Conservation (phyloP, 2,113 vertebrate species). For the Fregetta grallaria region DNA sequence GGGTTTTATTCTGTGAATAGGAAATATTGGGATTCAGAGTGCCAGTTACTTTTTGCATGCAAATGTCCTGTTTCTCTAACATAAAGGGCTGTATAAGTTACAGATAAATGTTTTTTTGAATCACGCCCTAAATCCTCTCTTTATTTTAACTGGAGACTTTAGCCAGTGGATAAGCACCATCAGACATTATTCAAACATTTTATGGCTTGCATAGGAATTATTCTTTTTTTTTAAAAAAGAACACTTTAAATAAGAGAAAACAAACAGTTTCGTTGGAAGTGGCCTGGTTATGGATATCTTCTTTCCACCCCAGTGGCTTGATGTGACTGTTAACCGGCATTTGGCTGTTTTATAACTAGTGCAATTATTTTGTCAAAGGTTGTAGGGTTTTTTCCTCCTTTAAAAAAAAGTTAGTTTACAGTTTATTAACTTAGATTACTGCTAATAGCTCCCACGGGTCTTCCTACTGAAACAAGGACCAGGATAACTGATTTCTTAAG, state of each 20-base stretch:
- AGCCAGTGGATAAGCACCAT: not conserved
- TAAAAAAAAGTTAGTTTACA: conserved; percentile 67
- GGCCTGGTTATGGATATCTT: not conserved
- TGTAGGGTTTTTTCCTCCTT: conserved; percentile 1
- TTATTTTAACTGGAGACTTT: conserved; percentile 18
- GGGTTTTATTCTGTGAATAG: conserved; percentile 37
- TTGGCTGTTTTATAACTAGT: conserved; percentile 27
- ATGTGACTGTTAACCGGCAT: not conserved
- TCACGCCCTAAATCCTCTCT: not conserved
- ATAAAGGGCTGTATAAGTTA: conserved; percentile 32
- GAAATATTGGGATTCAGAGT: conserved; percentile 31
- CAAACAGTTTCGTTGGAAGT: not conserved
- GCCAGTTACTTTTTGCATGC: conserved; percentile 47
- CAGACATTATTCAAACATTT: conserved; percentile 31
- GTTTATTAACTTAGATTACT: conserved; percentile 74
- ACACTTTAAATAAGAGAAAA: conserved; percentile 6
- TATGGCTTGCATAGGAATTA: not conserved
- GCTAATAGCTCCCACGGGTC: conserved; percentile 64
- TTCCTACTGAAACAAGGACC: conserved; percentile 59
- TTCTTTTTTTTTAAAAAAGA: not conserved
- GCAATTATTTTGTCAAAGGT: conserved; percentile 65
- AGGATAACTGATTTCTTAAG: conserved; percentile 65
- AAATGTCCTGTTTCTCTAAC: conserved; percentile 48
- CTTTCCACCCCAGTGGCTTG: not conserved
- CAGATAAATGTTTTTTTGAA: conserved; percentile 7